phyloP scores from a whole-genome alignment of 1,140 invertebrate genomes.

The Lethrus apterus region DNA sequence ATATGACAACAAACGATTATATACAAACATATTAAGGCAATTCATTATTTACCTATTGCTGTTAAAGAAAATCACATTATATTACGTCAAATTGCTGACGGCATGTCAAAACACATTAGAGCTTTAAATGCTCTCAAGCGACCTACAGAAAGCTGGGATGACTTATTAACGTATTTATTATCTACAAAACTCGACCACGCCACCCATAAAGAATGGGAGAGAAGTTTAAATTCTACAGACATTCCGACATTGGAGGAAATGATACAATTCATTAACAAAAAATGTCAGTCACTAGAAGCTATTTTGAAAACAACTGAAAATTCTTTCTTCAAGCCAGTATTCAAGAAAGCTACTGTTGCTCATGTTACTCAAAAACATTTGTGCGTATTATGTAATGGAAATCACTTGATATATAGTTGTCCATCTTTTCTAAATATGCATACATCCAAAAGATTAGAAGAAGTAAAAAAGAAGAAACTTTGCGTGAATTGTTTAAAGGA shows the following conservation, averaged over 20 bases:
- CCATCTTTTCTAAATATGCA: too few species aligned
- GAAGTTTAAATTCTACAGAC: neutral
- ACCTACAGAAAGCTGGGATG: slow-evolving; percentile 5
- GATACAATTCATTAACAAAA: neutral
- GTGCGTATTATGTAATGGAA: too few species aligned
- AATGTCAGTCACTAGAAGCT: slow-evolving; percentile 8
- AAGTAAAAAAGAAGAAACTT: too few species aligned
- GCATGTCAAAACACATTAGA: slow-evolving; percentile 1
- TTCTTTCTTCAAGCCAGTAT: too few species aligned
- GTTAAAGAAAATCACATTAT: slow-evolving; percentile 20
- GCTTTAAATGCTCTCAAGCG: slow-evolving; percentile 1
- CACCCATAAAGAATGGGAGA: slow-evolving; percentile 4
- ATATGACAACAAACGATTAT: slow-evolving; percentile 36
- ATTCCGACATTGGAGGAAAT: slow-evolving; percentile 8
- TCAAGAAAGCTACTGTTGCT: too few species aligned
- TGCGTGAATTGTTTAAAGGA: too few species aligned
- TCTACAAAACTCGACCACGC: slow-evolving; percentile 5
- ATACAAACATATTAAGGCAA: slow-evolving; percentile 33
- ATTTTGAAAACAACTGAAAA: slow-evolving; percentile 5
- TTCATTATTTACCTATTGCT: slow-evolving; percentile 28
- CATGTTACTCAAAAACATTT: too few species aligned
- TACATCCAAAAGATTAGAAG: too few species aligned
- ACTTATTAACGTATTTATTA: neutral
- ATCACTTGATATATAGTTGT: too few species aligned
- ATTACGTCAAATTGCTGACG: slow-evolving; percentile 24